Percentiles rank a stretch among this genome's conserved stretches.
These are phyloP conservation scores for Heteromyza rotundicornis DNA, from an alignment of 2,888 invertebrate species.

Conservation along the genomic window DNA sequence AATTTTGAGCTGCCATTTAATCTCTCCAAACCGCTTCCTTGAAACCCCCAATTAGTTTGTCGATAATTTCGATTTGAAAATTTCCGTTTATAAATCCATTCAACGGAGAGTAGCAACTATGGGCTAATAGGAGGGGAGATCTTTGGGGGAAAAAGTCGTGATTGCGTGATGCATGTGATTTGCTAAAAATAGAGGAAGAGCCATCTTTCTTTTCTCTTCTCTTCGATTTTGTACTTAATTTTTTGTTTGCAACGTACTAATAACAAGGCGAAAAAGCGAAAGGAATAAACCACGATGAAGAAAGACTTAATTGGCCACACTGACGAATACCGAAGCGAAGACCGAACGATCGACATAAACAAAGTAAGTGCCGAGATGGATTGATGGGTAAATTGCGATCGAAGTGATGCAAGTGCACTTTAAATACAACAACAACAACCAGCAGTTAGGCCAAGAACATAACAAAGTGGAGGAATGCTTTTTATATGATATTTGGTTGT, in stretches of 20 bases:
- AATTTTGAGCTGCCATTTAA: too few species aligned
- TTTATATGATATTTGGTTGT: background rate
- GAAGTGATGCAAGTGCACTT: background rate
- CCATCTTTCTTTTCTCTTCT: constrained; percentile 6
- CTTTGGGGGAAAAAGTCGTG: background rate
- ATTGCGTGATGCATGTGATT: constrained; percentile 16
- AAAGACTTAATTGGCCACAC: constrained; percentile 12
- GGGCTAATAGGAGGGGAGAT: background rate
- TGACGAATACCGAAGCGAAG: too few species aligned
- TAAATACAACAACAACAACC: background rate
- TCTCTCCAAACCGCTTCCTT: too few species aligned
- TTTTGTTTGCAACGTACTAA: too few species aligned
- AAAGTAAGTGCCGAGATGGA: constrained; percentile 28
- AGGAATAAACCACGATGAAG: constrained; percentile 6
- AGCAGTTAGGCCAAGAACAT: background rate
- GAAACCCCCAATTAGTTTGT: too few species aligned
- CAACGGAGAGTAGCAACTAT: too few species aligned
- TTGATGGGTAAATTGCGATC: constrained; percentile 37
- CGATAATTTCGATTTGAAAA: too few species aligned
- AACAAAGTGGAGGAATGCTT: background rate
- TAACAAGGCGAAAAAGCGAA: constrained; percentile 9
- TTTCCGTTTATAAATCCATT: too few species aligned
- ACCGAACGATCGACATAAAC: constrained; percentile 6
- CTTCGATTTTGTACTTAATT: too few species aligned
- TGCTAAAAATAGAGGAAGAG: constrained; percentile 10